Base-by-base conservation (phyloP, 23 tunicate genomes). In the Halocynthia roretzi region DNA sequence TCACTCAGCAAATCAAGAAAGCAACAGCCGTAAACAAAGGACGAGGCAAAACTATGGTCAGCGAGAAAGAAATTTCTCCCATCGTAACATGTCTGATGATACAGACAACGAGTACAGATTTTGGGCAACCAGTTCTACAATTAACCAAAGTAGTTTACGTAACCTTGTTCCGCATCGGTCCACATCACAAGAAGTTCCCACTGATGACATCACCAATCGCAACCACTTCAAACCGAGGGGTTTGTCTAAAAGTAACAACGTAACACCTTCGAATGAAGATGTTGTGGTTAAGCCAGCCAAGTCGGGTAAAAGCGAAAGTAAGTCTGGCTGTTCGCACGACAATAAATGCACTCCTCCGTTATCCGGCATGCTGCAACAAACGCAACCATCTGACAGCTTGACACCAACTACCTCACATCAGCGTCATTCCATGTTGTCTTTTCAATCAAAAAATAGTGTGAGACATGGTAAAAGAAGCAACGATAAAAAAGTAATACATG, bases 191-290 rank as follows among this genome's bases (percentile, higher is more conserved):
- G 70, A 20, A 15, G 50, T 19, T 71, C 5, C 19, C 10, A 62
- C 55, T 56, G 64, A 74, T 21, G 78, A 74, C 12, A 8, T 10
- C 10, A 54, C n/a, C 31, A 14, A 54, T 7, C 61, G 64, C 56
- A 54, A 56, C 19, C 78, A 74, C 17, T 50, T 53, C 0, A 74
- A 74, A 18, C 78, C 78, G 10, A 20, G 78, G 64, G 78, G 78
- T 7, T 64, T 74, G 10, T 53, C 78, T 19, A 74, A 53, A 53
- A 74, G 78, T 50, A 54, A 48, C 4, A 31, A 22, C 10, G 78
- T 54, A 53, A 62, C 55, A 7, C 7, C 62, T 11, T 64, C 68
- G 31, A 74, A 54, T 74, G 60, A 53, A 10, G 76, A 40, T 22
- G n/a, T 50, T 18, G 31, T 53, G 14, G 19, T 21, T 53, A 64